Base-by-base conservation (phyloP, 2,888 invertebrate species). In the Dryadula phaetusa region DNA sequence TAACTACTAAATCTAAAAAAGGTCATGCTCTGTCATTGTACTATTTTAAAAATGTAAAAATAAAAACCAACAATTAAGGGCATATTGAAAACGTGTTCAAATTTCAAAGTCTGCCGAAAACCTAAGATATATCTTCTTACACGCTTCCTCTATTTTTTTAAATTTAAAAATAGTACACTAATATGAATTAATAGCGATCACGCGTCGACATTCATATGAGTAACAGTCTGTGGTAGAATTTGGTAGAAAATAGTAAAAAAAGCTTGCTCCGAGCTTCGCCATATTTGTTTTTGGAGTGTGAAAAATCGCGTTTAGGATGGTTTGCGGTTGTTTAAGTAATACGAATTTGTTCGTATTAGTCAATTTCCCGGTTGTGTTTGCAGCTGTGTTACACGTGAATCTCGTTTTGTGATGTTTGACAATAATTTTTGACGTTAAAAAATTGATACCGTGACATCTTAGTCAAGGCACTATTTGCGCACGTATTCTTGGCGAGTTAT, bases 221-320 rank as follows among this genome's bases (percentile, higher is more conserved):
- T 74, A 72, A 75, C 74, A 65, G 73, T 73, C 20, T 75, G 64
- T 49, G 70, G 70, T 67, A 49, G 58, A 83, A 83, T 72, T 73
- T 69, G 66, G 66, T 65, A 68, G 72, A 83, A 83, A 81, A 54
- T 54, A n/a, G 37, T 54, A 40, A 37, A 78, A 79, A 63, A 49
- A 37, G 10, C 32, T 8, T 22, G 14, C 25, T 22, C 8, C 78
- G 84, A 81, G 84, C 82, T 82, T 80, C 81, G 81, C 76, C 54
- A 85, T 87, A 88, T 88, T 90, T 87, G 84, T 86, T 87, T 88
- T 88, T 86, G 78, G 80, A 85, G 83, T 90, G 88, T 92, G 91
- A 92, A 92, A 86, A 92, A 92, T 92, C 80, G 84, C 79, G 82
- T 89, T 90, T 86, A 82, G 81, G 84, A 80, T 81, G 87, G 87